A percentile compares a stretch with the other conserved stretches of the same genome.
phyloP scores from a whole-genome alignment of 2,797 vertebrate species.

The Myotis myotis region DNA sequence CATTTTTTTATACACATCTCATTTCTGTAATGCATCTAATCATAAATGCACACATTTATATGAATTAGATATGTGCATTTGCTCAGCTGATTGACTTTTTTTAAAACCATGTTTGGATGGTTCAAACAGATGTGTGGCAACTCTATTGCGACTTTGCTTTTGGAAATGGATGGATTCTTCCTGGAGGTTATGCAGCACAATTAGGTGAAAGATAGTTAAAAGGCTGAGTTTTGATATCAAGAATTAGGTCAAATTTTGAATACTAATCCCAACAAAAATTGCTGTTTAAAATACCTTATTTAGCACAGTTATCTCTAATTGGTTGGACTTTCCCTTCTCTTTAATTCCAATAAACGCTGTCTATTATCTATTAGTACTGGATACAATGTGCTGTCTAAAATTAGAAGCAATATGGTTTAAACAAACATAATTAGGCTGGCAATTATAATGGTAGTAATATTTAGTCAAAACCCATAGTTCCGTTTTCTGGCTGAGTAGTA shows the following conservation, averaged over 20 bases:
- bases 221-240: not conserved
- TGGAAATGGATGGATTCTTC: not conserved
- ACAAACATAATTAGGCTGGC: not conserved
- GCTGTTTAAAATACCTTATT: not conserved
- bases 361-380: not conserved
- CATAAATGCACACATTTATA: not conserved
- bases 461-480: not conserved
- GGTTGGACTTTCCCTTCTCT: not conserved
- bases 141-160: not conserved
- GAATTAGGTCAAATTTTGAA: not conserved
- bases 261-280: not conserved
- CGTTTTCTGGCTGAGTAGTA: not conserved
- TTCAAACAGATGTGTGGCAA: not conserved
- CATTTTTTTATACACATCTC: not conserved
- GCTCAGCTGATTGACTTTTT: not conserved
- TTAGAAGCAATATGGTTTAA: not conserved
- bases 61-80: not conserved
- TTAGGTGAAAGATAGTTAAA: not conserved
- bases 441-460: not conserved
- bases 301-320: not conserved
- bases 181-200: not conserved
- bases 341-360: not conserved
- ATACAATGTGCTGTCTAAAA: not conserved
- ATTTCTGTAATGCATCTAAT: not conserved
- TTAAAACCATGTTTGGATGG: not conserved